Evolutionary conservation across 2,113 vertebrate species (phyloP), one percentile per base, ranked within the genome.

Genomic region (Conger conger): DNA sequence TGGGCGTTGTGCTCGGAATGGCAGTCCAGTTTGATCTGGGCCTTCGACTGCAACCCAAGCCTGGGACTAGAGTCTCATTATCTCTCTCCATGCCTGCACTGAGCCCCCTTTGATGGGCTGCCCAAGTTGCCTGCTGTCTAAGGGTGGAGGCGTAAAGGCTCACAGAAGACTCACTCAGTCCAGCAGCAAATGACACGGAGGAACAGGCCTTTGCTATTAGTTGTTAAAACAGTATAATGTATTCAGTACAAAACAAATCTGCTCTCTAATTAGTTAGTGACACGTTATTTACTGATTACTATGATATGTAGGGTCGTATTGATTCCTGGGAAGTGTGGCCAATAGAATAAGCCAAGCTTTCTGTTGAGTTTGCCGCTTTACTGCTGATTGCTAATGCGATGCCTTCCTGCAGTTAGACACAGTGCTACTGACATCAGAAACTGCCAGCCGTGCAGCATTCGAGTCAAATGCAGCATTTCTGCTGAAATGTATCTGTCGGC

Each of bases 21-120:
- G 18, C 68, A 33, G 63, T 78, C 79, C 30, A 18, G 57, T 81
- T 81, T 81, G 57, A 85, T 80, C 57, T 37, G 36, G 42, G 80
- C 33, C 81, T 79, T 30, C 20, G 53, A 38, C 77, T 60, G 76
- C 63, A 83, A 27, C 81, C 73, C 35, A 30, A n/a, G 35, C 73
- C 76, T 54, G 36, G 36, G 36, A 83, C 83, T 27, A 37, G 35
- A 60, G 76, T 60, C 77, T 77, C 82, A 86, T 86, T 83, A 86
- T 78, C 45, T 80, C 86, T 80, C 76, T 30, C 57, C 37, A 73
- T 50, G 82, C 68, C 79, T 83, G 76, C 18, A 77, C 53, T 68
- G 9, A 16, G 13, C 27, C 9, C 5, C 53, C 53, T 87, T 82
- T 79, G 68, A 87, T 82, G 82, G 40, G 35, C 36, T 30, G 23